Percentiles rank a stretch among this genome's conserved stretches.
Evolutionary conservation across 1,140 invertebrate genomes (phyloP).

Genomic region (Cotesia chilonis): DNA sequence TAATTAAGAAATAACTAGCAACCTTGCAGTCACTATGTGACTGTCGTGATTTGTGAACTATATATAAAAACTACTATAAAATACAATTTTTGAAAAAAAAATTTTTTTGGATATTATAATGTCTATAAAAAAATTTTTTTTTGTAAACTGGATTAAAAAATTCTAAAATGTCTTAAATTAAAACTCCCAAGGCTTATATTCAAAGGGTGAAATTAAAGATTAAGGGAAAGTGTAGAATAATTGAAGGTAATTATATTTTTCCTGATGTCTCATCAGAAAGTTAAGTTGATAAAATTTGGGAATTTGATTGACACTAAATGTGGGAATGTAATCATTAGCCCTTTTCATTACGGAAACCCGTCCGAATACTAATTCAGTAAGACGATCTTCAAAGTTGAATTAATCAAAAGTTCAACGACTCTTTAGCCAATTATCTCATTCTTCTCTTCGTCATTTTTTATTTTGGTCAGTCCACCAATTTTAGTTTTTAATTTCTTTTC

Average conservation of each 20-base stretch:
- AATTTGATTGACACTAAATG: slow-evolving; percentile 18
- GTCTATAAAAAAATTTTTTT: too few species aligned
- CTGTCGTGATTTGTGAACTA: too few species aligned
- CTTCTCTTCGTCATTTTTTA: not conserved
- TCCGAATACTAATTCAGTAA: slow-evolving; percentile 16
- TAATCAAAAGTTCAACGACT: slow-evolving; percentile 7
- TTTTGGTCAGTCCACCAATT: not conserved
- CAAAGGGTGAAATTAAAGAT: not conserved
- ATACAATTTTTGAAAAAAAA: too few species aligned
- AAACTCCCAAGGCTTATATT: too few species aligned
- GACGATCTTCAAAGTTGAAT: not conserved
- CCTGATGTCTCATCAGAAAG: not conserved
- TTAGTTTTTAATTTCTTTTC: not conserved
- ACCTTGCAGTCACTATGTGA: too few species aligned
- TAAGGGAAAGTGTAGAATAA: not conserved
- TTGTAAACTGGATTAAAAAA: too few species aligned
- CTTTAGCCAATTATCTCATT: not conserved
- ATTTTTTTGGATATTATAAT: too few species aligned
- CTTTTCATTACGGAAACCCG: slow-evolving; percentile 8
- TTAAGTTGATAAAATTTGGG: not conserved
- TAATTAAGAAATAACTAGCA: too few species aligned
- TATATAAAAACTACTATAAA: too few species aligned
- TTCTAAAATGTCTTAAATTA: too few species aligned
- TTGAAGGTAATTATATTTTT: not conserved
- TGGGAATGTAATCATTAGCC: not conserved